Evolutionary conservation across 2,888 invertebrate species (phyloP).

Genomic region (Tenthredo notha): DNA sequence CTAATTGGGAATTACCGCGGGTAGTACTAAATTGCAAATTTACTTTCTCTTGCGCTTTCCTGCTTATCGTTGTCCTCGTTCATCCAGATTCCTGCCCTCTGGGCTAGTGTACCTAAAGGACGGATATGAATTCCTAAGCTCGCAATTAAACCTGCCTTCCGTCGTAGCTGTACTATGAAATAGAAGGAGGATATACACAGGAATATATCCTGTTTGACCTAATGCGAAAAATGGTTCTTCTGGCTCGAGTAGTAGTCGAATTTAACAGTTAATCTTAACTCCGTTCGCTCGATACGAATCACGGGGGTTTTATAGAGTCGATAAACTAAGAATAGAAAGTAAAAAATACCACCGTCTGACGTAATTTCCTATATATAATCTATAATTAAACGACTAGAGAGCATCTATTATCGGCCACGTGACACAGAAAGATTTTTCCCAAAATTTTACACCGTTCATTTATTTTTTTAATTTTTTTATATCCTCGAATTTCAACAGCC

Average conservation of each 20-base stretch:
- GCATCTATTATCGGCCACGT: neutral
- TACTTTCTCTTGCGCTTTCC: slow-evolving; percentile 25
- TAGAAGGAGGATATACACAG: neutral
- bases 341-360: neutral
- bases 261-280: neutral
- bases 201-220: neutral
- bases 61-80: neutral
- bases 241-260: neutral
- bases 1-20: slow-evolving; percentile 28
- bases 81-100: slow-evolving; percentile 20
- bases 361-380: slow-evolving; percentile 7
- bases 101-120: neutral
- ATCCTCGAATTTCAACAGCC: neutral
- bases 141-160: neutral
- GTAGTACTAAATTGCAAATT: slow-evolving; percentile 43
- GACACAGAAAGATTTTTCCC: neutral
- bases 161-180: neutral
- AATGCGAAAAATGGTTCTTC: neutral
- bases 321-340: slow-evolving; percentile 2
- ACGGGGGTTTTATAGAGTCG: neutral
- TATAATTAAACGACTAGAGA: slow-evolving; percentile 17
- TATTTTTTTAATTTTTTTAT: too few species aligned
- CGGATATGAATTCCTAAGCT: slow-evolving; percentile 28
- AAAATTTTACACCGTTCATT: neutral
- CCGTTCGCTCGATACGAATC: neutral